Evolutionary conservation across 2,888 invertebrate species (phyloP).

Genomic region (Neoaliturus tenellus): DNA sequence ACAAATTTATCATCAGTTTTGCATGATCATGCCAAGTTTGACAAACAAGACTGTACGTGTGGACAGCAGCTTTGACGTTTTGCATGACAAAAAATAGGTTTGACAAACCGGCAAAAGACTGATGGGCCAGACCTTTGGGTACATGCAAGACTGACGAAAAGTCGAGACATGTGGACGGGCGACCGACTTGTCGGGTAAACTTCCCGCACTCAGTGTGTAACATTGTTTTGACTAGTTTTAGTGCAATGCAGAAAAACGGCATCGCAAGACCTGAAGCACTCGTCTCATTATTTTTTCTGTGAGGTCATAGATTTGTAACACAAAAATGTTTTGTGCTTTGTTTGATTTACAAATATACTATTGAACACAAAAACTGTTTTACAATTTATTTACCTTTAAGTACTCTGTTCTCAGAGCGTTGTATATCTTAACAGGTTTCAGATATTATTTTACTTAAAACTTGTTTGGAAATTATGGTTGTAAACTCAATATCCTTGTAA

Average conservation of each 20-base stretch:
- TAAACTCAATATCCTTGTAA: too few species aligned
- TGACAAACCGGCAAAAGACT: constrained; percentile 45
- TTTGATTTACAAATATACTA: too few species aligned
- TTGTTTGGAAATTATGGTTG: too few species aligned
- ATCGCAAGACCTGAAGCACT: constrained; percentile 35
- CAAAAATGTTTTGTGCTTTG: too few species aligned
- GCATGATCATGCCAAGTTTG: constrained; percentile 36
- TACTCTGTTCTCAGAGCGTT: too few species aligned
- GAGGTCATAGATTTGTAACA: constrained; percentile 13
- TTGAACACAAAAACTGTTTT: too few species aligned
- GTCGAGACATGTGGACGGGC: constrained; percentile 25
- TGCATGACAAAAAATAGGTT: constrained; percentile 30
- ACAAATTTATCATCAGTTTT: constrained; percentile 26
- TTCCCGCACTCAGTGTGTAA: constrained; percentile 21
- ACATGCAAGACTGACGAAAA: constrained; percentile 44
- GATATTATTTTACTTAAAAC: too few species aligned
- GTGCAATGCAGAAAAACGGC: constrained; percentile 9
- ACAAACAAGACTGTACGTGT: constrained; percentile 36
- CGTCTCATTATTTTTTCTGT: constrained; percentile 30
- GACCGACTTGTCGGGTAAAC: constrained; percentile 13
- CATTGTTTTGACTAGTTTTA: not conserved
- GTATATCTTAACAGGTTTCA: too few species aligned
- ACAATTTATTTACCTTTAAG: too few species aligned
- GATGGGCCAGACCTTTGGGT: constrained; percentile 19
- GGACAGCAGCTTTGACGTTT: constrained; percentile 25